Evolutionary conservation across 2,113 vertebrate species (phyloP), one percentile per base, ranked within the genome.

Genomic region (Oncorhynchus keta): DNA sequence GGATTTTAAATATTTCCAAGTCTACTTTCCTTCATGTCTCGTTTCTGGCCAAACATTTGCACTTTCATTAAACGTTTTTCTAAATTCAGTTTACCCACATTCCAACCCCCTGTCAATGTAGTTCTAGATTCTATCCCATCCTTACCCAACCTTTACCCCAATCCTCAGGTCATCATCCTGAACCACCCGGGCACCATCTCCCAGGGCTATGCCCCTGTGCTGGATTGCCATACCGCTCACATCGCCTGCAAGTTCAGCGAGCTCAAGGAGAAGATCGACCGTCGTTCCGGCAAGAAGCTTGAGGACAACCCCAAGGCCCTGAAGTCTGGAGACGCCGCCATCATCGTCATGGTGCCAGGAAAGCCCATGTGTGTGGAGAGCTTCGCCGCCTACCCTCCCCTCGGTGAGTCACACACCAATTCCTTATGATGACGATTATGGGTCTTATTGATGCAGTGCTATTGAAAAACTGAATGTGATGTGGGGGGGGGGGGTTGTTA

Each of bases 291-390:
- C 72, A 95, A 95, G 88, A 94, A 93, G 85, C 85, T 95, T 61
- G 93, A 95, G 83, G 91, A 94, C 66, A 90, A 90, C 73, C 90
- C 93, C 79, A 94, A 94, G 83, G 83, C 80, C 14, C 85, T 95
- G 24, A 95, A 95, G 82, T 95, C 92, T 0, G 92, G 94, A 16
- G 94, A 95, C 7, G 88, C 93, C 0, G 94, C 93, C 81, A 92
- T 95, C 30, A 78, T 95, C 79, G 79, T 88, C 55, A 94, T 95
- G 93, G 76, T 92, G 68, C 94, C 94, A 14, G 76, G 87, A 74
- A 93, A 95, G 78, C 90, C 93, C 76, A 92, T 94, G 91, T 94
- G 90, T 89, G 91, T 94, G 48, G 93, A 95, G 88, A 93, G 88
- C 81, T 95, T 95, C 88, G 92, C 92, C 1, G 74, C 89, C 73